Percentiles rank a stretch among this genome's conserved stretches.
Evolutionary conservation across 2,797 vertebrate genomes (phyloP).

Genomic region (Mormyrops attenuatus): DNA sequence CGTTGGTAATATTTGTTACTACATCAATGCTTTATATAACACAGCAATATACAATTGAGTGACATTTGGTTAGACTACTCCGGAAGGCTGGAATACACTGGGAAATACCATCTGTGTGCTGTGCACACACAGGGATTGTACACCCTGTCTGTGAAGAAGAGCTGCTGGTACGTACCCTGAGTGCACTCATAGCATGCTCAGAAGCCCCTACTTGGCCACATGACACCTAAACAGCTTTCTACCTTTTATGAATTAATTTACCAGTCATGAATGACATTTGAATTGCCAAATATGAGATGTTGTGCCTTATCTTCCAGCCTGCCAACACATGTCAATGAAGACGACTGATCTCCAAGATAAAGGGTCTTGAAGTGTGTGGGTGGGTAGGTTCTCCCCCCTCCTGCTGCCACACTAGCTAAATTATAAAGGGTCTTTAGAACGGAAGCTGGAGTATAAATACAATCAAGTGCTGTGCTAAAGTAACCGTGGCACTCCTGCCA

Average conservation of each 20-base stretch:
- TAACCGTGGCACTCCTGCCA: constrained; percentile 73
- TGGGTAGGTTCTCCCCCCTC: background rate
- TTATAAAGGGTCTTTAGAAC: constrained; percentile 61
- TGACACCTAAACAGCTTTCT: constrained; percentile 1
- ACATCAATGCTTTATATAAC: constrained; percentile 13
- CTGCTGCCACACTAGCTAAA: constrained; percentile 55
- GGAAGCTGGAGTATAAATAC: constrained; percentile 65
- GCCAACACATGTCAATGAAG: constrained; percentile 6
- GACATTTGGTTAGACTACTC: constrained; percentile 31
- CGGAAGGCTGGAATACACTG: constrained; percentile 5
- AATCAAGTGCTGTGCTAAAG: constrained; percentile 75
- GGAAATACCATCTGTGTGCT: background rate
- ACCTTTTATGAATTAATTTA: constrained; percentile 4
- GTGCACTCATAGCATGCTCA: background rate
- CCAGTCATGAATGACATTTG: background rate
- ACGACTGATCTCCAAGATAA: constrained; percentile 27
- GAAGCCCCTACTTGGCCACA: background rate
- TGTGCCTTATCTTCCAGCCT: constrained; percentile 6
- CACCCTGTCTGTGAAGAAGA: background rate
- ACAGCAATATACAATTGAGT: constrained; percentile 48
- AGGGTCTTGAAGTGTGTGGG: constrained; percentile 22
- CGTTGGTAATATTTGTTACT: background rate
- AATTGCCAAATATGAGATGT: constrained; percentile 15
- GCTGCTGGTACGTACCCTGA: background rate
- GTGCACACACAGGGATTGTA: background rate